phyloP scores from a whole-genome alignment of 2,888 invertebrate genomes.

The Vanessa cardui region DNA sequence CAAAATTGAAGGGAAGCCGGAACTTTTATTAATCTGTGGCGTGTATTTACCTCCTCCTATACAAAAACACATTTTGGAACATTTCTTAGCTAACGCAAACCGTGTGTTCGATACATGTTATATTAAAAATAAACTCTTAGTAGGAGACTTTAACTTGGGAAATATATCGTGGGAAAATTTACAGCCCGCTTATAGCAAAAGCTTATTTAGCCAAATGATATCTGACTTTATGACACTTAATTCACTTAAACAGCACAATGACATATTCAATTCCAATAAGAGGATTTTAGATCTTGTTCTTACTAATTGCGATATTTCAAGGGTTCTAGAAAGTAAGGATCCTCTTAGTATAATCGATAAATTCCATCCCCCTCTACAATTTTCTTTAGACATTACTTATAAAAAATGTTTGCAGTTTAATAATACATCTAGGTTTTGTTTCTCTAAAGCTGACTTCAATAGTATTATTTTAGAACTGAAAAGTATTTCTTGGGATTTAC shows the following conservation, averaged over 20 bases:
- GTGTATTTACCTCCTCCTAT: slow-evolving; percentile 29
- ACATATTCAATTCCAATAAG: background rate
- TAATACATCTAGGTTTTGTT: background rate
- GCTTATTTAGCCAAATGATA: too few species aligned
- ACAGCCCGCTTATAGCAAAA: background rate
- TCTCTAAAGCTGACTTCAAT: background rate
- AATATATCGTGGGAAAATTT: slow-evolving; percentile 12
- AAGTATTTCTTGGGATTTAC: background rate
- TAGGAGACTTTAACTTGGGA: slow-evolving; percentile 30
- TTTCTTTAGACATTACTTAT: background rate
- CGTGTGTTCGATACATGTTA: slow-evolving; percentile 8
- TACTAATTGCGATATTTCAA: background rate
- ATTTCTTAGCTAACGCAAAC: slow-evolving; percentile 22
- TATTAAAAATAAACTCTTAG: background rate
- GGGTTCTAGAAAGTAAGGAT: background rate
- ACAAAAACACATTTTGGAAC: slow-evolving; percentile 20
- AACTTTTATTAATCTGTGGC: slow-evolving; percentile 13
- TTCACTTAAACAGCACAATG: background rate
- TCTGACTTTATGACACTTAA: background rate
- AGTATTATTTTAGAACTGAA: background rate
- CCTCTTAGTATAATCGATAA: background rate
- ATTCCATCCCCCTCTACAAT: background rate
- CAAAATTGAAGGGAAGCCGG: background rate
- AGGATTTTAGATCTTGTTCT: background rate
- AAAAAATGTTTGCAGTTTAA: background rate